These are phyloP conservation scores for Leucoptera coffeella DNA, from an alignment of 2,888 invertebrate species.

Conservation along the genomic window DNA sequence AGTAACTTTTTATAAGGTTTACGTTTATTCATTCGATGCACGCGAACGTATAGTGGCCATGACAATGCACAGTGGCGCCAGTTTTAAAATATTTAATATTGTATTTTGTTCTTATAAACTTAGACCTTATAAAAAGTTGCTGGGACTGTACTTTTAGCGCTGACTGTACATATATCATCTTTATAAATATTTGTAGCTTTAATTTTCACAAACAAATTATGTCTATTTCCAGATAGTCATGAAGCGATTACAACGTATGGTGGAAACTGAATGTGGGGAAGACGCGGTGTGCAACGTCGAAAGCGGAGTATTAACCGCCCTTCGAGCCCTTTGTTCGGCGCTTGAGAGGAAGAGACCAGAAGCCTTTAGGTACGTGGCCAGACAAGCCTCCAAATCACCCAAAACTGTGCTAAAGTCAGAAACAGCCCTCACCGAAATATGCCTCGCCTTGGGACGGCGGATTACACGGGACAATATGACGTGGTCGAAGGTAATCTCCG, in stretches of 20 bases:
- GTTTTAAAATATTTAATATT: too few relatives aligned
- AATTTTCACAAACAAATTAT: constrained; percentile 7
- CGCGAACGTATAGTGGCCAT: too few relatives aligned
- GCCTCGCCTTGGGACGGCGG: constrained; percentile 65
- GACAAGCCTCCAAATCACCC: constrained; percentile 62
- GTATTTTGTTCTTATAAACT: too few relatives aligned
- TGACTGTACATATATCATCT: too few relatives aligned
- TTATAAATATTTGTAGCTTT: too few relatives aligned
- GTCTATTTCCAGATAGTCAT: constrained; percentile 23
- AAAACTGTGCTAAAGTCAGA: constrained; percentile 54
- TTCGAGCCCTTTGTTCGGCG: constrained; percentile 57
- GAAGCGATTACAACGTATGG: constrained; percentile 37
- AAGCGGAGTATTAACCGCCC: constrained; percentile 32
- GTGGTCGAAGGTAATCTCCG: constrained; percentile 65
- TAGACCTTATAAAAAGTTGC: too few relatives aligned
- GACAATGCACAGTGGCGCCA: too few relatives aligned
- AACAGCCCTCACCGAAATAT: constrained; percentile 54
- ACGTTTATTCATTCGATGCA: too few relatives aligned
- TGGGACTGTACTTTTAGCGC: too few relatives aligned
- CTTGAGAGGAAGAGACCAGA: constrained; percentile 75
- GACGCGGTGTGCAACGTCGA: constrained; percentile 43
- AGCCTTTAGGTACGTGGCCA: constrained; percentile 62
- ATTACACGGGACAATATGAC: constrained; percentile 67
- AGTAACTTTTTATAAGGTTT: too few relatives aligned
- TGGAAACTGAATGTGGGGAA: constrained; percentile 48